Evolutionary conservation across 2,113 vertebrate genomes (phyloP), one percentile per base, ranked within the genome.

Genomic region (Alosa alosa): DNA sequence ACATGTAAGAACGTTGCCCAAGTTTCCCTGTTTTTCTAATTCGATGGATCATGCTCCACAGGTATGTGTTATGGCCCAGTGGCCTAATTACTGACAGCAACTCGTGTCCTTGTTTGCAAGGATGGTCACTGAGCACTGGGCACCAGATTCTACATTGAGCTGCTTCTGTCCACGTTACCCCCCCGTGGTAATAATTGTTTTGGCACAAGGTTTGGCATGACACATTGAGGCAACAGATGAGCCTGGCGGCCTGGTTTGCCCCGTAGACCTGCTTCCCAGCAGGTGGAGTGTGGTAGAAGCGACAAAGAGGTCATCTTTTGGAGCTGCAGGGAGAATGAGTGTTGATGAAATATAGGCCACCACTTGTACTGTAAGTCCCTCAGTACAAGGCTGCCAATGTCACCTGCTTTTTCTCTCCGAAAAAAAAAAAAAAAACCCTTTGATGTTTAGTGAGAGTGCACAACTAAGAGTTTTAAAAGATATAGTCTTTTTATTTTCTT

Each of bases 331-430:
- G 64, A 72, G 64, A 72, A 31, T 31, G 64, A 36, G 25, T 72
- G 64, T 72, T 72, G 72, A 78, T 78, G 72, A 41, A 78, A 78
- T 78, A 11, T 78, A 78, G 72, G 25, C 36, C 72, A 36, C 31
- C 72, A 39, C 72, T 39, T 78, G 72, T 78, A 72, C 64, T 78
- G 72, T 78, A 78, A 36, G 72, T 78, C 72, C 72, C 72, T 36
- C 36, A 6, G 72, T 78, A 39, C 13, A 78, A 78, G 64, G 36
- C 72, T 78, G 72, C 39, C 31, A 31, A 72, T 78, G 31, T 17
- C 5, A 22, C 6, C 17, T 11, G 25, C 10, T 2, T 72, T 36
- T 72, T 11, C 31, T 72, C 0, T 72, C 31, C 4, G n/a, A 31
- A 68, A 68, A 31, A 25, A 25, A 68, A 31, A 25, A 25, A 25